phyloP scores from a whole-genome alignment of 2,888 invertebrate genomes.

The Drosophila paracracens region DNA sequence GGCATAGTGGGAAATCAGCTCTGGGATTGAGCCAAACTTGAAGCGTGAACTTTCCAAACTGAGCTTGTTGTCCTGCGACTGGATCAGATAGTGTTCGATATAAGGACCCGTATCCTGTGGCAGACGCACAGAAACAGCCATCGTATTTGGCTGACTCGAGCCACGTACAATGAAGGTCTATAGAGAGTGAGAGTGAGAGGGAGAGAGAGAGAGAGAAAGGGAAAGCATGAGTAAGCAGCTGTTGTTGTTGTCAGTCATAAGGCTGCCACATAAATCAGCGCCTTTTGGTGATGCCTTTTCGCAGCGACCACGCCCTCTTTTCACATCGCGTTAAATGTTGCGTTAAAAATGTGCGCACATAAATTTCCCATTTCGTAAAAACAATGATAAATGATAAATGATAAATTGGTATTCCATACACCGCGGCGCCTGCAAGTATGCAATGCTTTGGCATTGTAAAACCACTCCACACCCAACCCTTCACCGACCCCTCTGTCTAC shows the following conservation, averaged over 20 bases:
- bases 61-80: constrained; percentile 91
- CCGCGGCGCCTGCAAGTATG: constrained; percentile 35
- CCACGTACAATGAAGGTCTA: constrained; percentile 98
- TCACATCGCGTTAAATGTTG: constrained; percentile 75
- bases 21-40: constrained; percentile 96
- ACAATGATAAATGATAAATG: constrained; percentile 63
- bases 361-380: constrained; percentile 69
- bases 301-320: background rate
- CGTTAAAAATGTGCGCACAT: constrained; percentile 84
- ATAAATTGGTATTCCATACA: constrained; percentile 65
- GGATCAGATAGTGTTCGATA: constrained; percentile 98
- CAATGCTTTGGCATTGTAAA: constrained; percentile 13
- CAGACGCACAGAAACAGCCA: constrained; percentile 96
- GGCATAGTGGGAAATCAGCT: constrained; percentile 96
- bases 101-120: constrained; percentile 95
- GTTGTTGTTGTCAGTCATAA: constrained; percentile 50
- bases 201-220: background rate
- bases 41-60: constrained; percentile 97
- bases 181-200: constrained; percentile 81
- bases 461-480: background rate
- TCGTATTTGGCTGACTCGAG: constrained; percentile 96
- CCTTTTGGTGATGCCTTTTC: background rate
- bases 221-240: constrained; percentile 3
- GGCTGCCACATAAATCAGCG: constrained; percentile 49
- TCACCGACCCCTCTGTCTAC: constrained; percentile 1